These are phyloP conservation scores for Reinhardtius hippoglossoides DNA, from an alignment of 2,113 vertebrate species.

Conservation along the genomic window DNA sequence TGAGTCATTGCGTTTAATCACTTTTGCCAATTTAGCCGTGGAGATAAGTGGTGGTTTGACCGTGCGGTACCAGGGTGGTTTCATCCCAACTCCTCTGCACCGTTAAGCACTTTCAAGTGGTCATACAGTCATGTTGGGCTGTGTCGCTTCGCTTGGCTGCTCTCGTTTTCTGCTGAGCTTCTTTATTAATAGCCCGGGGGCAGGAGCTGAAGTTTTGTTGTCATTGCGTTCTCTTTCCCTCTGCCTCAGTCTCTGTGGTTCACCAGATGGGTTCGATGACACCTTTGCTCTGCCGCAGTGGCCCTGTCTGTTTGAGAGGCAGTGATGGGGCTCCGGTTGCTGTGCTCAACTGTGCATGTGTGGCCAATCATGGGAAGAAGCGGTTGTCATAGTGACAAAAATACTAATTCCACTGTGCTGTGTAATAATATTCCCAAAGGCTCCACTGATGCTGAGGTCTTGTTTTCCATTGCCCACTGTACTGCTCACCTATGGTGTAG, in stretches of 20 bases:
- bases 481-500: neutral
- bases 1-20: slow-evolving; percentile 38
- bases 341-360: slow-evolving; percentile 16
- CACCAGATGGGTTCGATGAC: slow-evolving; percentile 27
- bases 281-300: slow-evolving; percentile 18
- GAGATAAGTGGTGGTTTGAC: slow-evolving; percentile 16
- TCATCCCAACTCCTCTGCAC: slow-evolving; percentile 38
- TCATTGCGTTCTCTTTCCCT: neutral
- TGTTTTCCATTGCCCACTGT: neutral
- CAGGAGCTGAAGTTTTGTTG: neutral
- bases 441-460: slow-evolving; percentile 3
- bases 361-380: neutral
- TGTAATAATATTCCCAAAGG: slow-evolving; percentile 6
- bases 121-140: slow-evolving; percentile 17
- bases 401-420: slow-evolving; percentile 9
- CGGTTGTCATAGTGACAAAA: slow-evolving; percentile 55
- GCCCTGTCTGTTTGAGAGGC: slow-evolving; percentile 19
- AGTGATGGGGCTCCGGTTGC: slow-evolving; percentile 14
- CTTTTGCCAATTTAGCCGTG: slow-evolving; percentile 5
- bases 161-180: slow-evolving; percentile 19
- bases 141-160: neutral
- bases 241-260: slow-evolving; percentile 1
- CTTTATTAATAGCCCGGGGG: slow-evolving; percentile 9
- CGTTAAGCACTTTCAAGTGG: slow-evolving; percentile 37
- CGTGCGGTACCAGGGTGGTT: neutral